phyloP scores from a whole-genome alignment of 2,888 invertebrate species.

The Arenicola marina region DNA sequence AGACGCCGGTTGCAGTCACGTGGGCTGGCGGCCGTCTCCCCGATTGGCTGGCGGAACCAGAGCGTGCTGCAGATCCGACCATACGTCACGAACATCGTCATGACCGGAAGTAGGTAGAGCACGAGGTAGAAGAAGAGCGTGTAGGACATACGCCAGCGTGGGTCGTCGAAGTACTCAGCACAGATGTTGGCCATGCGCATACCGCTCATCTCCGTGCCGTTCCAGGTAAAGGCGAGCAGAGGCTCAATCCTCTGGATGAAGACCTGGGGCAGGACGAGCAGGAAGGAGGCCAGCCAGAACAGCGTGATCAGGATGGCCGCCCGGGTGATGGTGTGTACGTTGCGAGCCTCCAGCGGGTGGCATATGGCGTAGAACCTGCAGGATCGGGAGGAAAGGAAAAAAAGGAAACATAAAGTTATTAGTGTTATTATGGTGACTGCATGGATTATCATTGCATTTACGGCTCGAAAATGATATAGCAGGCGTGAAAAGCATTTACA shows the following conservation, averaged over 20 bases:
- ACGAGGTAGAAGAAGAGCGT: conserved; percentile 39
- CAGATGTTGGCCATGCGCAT: conserved; percentile 32
- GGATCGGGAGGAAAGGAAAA: no score
- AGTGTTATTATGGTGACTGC: no score
- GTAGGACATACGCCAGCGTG: conserved; percentile 31
- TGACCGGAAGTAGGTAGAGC: conserved; percentile 42
- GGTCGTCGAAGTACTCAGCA: conserved; percentile 39
- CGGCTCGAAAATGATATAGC: no score
- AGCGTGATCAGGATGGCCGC: conserved; percentile 36
- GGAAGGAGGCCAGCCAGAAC: conserved; percentile 40
- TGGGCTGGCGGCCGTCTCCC: conserved; percentile 37
- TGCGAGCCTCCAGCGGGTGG: conserved; percentile 38
- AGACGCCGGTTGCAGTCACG: conserved; percentile 35
- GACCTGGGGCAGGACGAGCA: conserved; percentile 40
- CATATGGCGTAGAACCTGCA: conserved; percentile 49
- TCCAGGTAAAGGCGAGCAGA: background rate
- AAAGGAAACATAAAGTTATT: no score
- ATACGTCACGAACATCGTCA: conserved; percentile 43
- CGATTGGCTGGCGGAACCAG: conserved; percentile 44
- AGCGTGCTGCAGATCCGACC: conserved; percentile 42
- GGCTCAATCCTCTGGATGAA: conserved; percentile 39
- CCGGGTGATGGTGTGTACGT: conserved; percentile 37
- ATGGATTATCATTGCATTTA: no score
- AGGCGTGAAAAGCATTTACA: no score
- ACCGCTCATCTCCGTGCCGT: background rate